Percentiles rank a stretch among this genome's conserved stretches.
phyloP scores from a whole-genome alignment of 2,888 invertebrate genomes.

The Pediacus dermestoides region DNA sequence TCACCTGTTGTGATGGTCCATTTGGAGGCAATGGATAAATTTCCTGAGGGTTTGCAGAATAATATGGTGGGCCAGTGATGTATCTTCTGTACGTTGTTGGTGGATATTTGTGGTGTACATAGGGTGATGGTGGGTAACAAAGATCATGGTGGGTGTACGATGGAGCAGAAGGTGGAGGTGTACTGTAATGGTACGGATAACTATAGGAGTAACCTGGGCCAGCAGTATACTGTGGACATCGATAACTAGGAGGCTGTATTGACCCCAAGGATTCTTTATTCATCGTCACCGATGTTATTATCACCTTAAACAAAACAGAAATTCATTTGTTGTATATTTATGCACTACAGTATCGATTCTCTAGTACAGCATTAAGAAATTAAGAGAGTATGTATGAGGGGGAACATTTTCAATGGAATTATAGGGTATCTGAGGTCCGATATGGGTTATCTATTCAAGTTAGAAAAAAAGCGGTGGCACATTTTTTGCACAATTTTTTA shows the following conservation, averaged over 20 bases:
- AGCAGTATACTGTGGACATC: slow-evolving; percentile 48
- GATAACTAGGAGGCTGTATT: slow-evolving; percentile 49
- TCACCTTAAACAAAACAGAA: slow-evolving; percentile 39
- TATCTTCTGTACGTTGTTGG: slow-evolving; percentile 41
- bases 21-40: slow-evolving; percentile 50
- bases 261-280: slow-evolving; percentile 47
- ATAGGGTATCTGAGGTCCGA: too few relatives aligned
- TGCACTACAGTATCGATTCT: too few relatives aligned
- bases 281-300: slow-evolving; percentile 48
- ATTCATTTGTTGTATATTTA: too few relatives aligned
- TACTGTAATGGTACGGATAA: slow-evolving; percentile 52
- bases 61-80: slow-evolving; percentile 50
- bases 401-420: too few relatives aligned
- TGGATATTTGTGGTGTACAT: slow-evolving; percentile 42
- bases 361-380: too few relatives aligned
- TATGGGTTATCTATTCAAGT: too few relatives aligned
- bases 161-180: slow-evolving; percentile 45
- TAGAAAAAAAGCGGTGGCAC: too few relatives aligned
- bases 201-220: slow-evolving; percentile 42
- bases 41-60: slow-evolving; percentile 49
- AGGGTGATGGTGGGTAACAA: slow-evolving; percentile 52
- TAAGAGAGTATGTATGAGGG: too few relatives aligned
- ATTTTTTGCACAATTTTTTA: too few relatives aligned
- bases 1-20: slow-evolving; percentile 37
- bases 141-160: slow-evolving; percentile 50